These are phyloP conservation scores for Cichlasoma orientale DNA, from an alignment of 2,797 vertebrate species.

Conservation along the genomic window DNA sequence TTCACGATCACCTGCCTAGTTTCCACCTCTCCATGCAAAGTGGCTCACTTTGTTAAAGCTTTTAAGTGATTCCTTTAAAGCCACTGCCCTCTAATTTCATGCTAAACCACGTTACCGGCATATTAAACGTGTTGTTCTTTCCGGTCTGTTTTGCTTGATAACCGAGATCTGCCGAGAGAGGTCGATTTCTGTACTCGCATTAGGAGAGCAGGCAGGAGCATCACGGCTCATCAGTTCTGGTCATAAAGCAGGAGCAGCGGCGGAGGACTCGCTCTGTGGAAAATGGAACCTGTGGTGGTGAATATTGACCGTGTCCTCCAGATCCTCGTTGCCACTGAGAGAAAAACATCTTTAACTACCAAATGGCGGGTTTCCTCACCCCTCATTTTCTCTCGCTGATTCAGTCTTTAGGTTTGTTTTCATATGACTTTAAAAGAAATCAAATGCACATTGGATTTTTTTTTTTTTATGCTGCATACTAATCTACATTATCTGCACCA, in stretches of 20 bases:
- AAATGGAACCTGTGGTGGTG: slow-evolving; percentile 29
- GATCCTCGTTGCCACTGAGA: slow-evolving; percentile 36
- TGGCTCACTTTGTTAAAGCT: not conserved
- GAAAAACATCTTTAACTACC: slow-evolving; percentile 40
- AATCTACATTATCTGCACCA: not conserved
- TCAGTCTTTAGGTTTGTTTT: not conserved
- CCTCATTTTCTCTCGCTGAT: not conserved
- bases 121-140: slow-evolving; percentile 33
- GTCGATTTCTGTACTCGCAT: slow-evolving; percentile 46
- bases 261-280: slow-evolving; percentile 54
- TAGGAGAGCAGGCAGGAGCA: slow-evolving; percentile 55
- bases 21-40: not conserved
- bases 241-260: slow-evolving; percentile 54
- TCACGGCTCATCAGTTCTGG: slow-evolving; percentile 68
- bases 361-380: slow-evolving; percentile 9
- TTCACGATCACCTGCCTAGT: not conserved
- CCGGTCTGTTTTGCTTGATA: slow-evolving; percentile 39
- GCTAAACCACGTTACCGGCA: slow-evolving; percentile 14
- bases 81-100: slow-evolving; percentile 38
- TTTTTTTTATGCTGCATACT: rapidly evolving
- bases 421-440: slow-evolving; percentile 1
- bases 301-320: slow-evolving; percentile 67
- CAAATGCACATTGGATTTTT: not conserved
- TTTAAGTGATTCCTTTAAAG: not conserved
- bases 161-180: slow-evolving; percentile 25